Conservation (phyloP, 2,113 vertebrate species). For the Pomatorhinus ruficollis region DNA sequence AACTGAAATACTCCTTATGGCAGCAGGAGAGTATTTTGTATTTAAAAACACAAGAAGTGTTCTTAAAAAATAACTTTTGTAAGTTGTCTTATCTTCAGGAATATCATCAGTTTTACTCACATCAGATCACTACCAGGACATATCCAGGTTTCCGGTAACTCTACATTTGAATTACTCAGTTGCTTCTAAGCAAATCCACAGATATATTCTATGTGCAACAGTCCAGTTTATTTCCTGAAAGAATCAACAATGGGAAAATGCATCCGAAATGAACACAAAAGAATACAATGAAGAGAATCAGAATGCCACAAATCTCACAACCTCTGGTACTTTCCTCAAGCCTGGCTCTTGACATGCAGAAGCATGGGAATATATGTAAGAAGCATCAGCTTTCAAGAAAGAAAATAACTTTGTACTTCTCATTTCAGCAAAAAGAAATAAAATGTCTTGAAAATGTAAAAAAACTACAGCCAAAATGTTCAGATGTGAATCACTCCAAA, state of each 20-base stretch:
- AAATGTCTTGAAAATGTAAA: neutral
- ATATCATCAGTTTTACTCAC: neutral
- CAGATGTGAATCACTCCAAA: neutral
- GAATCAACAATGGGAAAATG: neutral
- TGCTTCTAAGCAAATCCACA: neutral
- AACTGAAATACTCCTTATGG: neutral
- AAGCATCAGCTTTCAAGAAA: neutral
- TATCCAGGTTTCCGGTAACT: neutral
- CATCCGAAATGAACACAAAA: neutral
- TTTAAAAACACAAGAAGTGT: neutral
- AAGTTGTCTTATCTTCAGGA: neutral
- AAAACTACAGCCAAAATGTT: neutral
- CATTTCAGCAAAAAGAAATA: neutral
- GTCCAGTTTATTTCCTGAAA: neutral
- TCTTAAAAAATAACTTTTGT: neutral
- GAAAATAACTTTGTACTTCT: neutral
- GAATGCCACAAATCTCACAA: neutral
- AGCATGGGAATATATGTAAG: neutral
- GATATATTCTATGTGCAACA: neutral
- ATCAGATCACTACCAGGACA: neutral
- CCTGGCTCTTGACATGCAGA: neutral
- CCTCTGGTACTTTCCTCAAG: neutral
- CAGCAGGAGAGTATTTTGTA: neutral
- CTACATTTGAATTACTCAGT: neutral
- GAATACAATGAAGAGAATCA: neutral